phyloP scores from a whole-genome alignment of 1,140 invertebrate genomes.

The Argopecten irradians region DNA sequence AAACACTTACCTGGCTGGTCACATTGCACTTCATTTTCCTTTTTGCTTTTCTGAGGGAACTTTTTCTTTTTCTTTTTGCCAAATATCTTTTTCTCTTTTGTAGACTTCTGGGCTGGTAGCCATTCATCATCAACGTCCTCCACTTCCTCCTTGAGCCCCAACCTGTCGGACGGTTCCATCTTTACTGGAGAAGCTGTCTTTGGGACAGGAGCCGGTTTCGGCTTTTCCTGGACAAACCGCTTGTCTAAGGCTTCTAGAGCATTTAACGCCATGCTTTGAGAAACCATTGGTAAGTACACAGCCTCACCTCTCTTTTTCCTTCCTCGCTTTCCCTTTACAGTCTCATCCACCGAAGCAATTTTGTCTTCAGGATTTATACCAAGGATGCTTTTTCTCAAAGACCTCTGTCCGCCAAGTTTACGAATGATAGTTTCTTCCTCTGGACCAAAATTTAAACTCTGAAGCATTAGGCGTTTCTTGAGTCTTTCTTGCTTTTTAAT shows the following conservation, averaged over 20 bases:
- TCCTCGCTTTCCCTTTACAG: conserved; percentile 36
- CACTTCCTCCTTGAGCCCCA: conserved; percentile 21
- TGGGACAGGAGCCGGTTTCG: conserved; percentile 31
- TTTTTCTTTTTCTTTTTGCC: conserved; percentile 10
- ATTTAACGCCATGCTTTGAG: conserved; percentile 46
- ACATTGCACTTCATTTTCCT: conserved; percentile 41
- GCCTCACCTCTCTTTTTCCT: conserved; percentile 42
- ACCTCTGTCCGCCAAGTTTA: conserved; percentile 38
- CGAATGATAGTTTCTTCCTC: conserved; percentile 36
- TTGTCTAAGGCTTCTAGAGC: conserved; percentile 45
- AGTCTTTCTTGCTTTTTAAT: conserved; percentile 38
- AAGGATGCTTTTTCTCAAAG: background rate
- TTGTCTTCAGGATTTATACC: background rate
- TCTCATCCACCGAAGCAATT: background rate
- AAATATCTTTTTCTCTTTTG: background rate
- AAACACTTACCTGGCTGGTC: conserved; percentile 56
- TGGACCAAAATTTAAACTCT: conserved; percentile 34
- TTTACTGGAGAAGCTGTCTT: background rate
- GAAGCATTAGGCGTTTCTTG: conserved; percentile 43
- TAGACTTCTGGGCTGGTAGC: background rate
- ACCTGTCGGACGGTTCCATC: background rate
- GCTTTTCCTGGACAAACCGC: conserved; percentile 44
- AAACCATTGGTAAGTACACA: conserved; percentile 31
- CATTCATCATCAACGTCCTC: background rate
- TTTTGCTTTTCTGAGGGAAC: background rate